Percentiles rank a stretch among this genome's conserved stretches.
Conservation (phyloP, 2,113 vertebrate genomes). For the Fukomys damarensis region DNA sequence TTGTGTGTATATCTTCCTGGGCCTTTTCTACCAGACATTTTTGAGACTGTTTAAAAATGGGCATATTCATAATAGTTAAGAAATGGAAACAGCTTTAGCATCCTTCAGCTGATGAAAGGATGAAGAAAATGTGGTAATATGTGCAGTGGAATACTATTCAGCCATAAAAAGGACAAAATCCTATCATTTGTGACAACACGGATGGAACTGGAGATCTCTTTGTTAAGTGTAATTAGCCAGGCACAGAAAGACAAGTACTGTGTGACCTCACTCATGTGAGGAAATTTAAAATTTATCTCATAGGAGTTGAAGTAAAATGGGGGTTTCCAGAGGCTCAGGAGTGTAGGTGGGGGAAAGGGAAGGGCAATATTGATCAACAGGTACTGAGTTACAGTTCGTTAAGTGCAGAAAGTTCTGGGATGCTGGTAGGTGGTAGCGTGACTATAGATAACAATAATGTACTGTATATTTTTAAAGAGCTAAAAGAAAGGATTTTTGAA, state of each 20-base stretch:
- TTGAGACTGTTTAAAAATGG: background rate
- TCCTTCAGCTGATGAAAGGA: background rate
- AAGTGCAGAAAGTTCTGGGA: background rate
- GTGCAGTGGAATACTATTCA: background rate
- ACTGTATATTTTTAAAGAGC: background rate
- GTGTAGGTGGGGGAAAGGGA: background rate
- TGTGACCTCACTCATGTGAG: background rate
- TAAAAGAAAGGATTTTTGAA: background rate
- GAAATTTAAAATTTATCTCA: background rate
- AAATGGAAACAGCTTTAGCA: background rate
- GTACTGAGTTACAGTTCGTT: background rate
- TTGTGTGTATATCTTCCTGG: background rate
- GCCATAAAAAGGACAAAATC: background rate
- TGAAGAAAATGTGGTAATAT: background rate
- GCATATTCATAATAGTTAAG: background rate
- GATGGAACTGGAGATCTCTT: background rate
- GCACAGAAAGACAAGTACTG: background rate
- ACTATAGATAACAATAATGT: too few relatives aligned
- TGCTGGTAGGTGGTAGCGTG: background rate
- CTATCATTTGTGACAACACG: background rate
- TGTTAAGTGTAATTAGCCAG: background rate
- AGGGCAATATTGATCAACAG: background rate
- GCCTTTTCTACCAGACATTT: background rate
- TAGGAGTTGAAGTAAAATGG: background rate
- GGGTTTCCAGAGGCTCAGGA: background rate